phyloP scores from a whole-genome alignment of 2,888 invertebrate genomes.

The Euplagia quadripunctaria region DNA sequence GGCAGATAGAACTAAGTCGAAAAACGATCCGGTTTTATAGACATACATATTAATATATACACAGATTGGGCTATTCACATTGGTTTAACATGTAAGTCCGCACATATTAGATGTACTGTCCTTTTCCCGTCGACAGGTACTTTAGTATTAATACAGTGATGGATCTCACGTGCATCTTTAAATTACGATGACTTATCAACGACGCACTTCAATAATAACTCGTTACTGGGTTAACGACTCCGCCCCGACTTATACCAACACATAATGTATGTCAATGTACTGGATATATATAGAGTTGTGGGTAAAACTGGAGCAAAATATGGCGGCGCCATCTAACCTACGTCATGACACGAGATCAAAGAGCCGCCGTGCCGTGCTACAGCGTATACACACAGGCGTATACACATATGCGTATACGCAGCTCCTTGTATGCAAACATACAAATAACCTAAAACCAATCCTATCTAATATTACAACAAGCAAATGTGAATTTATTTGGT shows the following conservation, averaged over 20 bases:
- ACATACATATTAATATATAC: background rate
- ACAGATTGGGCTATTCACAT: background rate
- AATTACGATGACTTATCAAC: conserved; percentile 24
- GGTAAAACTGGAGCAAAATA: conserved; percentile 15
- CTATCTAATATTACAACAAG: background rate
- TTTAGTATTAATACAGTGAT: conserved; percentile 2
- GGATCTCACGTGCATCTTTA: conserved; percentile 19
- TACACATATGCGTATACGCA: background rate
- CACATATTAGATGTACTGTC: background rate
- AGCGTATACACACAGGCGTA: background rate
- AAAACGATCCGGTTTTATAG: background rate
- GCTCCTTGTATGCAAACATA: background rate
- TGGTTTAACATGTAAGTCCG: background rate
- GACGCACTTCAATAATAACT: conserved; percentile 33
- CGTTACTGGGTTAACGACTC: conserved; percentile 33
- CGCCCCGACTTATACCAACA: background rate
- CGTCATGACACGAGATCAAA: conserved; percentile 25
- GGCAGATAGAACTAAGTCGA: background rate
- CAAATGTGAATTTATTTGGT: too few relatives aligned
- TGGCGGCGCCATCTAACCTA: conserved; percentile 15
- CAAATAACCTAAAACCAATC: background rate
- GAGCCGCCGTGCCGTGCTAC: background rate
- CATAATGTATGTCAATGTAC: background rate
- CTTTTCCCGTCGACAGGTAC: background rate
- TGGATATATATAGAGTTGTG: conserved; percentile 1